These are phyloP conservation scores for Equus przewalskii DNA, from an alignment of 2,113 vertebrate species.

Conservation along the genomic window DNA sequence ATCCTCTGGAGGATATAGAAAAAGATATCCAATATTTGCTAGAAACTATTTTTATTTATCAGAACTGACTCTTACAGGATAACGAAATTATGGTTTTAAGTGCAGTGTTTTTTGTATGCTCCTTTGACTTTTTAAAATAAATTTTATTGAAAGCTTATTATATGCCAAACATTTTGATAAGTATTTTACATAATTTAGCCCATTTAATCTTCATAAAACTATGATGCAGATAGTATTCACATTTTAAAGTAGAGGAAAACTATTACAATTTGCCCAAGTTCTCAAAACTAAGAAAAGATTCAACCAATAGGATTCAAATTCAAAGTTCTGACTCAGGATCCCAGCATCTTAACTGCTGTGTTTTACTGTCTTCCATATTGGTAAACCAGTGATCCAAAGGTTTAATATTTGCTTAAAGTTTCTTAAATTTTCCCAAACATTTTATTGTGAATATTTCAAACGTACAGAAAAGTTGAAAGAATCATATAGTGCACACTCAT, in stretches of 20 bases:
- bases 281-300: conserved; percentile 52
- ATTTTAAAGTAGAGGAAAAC: not conserved
- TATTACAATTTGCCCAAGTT: not conserved
- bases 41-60: not conserved
- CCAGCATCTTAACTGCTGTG: not conserved
- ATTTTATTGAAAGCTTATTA: not conserved
- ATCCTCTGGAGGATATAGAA: not conserved
- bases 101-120: not conserved
- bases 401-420: not conserved
- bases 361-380: not conserved
- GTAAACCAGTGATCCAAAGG: not conserved
- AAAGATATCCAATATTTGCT: conserved; percentile 31
- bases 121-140: conserved; percentile 40
- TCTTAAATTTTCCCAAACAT: not conserved
- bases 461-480: not conserved
- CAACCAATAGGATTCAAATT: not conserved
- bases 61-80: not conserved
- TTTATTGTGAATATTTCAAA: conserved; percentile 12
- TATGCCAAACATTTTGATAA: not conserved
- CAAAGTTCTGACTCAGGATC: not conserved
- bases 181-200: conserved; percentile 7
- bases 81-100: not conserved
- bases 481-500: not conserved
- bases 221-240: not conserved
- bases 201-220: conserved; percentile 46